phyloP scores from a whole-genome alignment of 2,113 vertebrate species.

The Notechis scutatus region DNA sequence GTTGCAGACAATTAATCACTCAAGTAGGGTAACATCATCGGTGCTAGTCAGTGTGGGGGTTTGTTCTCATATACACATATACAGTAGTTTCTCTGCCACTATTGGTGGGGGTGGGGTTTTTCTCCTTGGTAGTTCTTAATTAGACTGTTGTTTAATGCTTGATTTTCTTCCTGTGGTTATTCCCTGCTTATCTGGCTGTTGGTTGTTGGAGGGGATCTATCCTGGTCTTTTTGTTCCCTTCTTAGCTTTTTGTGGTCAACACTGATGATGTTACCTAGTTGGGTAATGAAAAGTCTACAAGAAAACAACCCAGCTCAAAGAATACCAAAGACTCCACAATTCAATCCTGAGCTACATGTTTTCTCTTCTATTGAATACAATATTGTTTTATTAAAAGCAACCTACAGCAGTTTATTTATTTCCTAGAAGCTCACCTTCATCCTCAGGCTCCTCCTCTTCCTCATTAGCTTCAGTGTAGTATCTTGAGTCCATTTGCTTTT shows the following conservation, averaged over 20 bases:
- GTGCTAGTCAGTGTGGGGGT: not conserved
- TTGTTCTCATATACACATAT: not conserved
- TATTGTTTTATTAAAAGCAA: not conserved
- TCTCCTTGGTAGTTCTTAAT: not conserved
- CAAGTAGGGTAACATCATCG: not conserved
- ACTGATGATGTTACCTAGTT: not conserved
- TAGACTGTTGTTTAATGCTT: not conserved
- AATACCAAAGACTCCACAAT: not conserved
- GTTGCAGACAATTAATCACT: not conserved
- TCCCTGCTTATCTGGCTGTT: not conserved
- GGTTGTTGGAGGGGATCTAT: not conserved
- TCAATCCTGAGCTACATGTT: not conserved
- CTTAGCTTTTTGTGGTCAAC: not conserved
- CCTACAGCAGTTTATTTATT: not conserved
- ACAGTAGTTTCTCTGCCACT: not conserved
- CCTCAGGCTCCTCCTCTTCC: slow-evolving; percentile 91
- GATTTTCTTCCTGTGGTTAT: not conserved
- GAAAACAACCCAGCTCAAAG: not conserved
- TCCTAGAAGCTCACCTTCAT: slow-evolving; percentile 79
- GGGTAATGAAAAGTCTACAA: not conserved
- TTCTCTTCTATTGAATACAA: not conserved
- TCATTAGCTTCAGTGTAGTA: slow-evolving; percentile 84
- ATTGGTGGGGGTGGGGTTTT: not conserved
- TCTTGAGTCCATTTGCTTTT: slow-evolving; percentile 93
- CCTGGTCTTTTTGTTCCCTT: not conserved